Percentiles rank a stretch among this genome's conserved stretches.
These are phyloP conservation scores for Alosa sapidissima DNA, from an alignment of 2,797 vertebrate species.

Conservation along the genomic window DNA sequence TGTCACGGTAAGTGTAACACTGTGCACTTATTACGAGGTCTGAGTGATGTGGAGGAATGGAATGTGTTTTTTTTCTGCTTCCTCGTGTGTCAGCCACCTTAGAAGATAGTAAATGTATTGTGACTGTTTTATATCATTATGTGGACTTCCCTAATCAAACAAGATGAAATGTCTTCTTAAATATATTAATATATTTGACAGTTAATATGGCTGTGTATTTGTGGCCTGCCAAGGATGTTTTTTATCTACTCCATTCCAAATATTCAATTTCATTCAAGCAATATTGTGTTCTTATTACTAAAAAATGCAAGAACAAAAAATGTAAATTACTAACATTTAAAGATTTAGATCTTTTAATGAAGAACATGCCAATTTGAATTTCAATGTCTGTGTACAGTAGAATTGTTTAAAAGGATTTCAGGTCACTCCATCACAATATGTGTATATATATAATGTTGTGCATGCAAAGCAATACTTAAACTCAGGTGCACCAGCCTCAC, in stretches of 20 bases:
- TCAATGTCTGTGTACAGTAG: not conserved
- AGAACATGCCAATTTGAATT: not conserved
- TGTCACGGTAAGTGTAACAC: conserved; percentile 53
- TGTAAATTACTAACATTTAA: not conserved
- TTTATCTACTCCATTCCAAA: not conserved
- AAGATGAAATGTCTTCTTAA: not conserved
- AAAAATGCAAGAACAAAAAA: not conserved
- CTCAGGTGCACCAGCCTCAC: not conserved
- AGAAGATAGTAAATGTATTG: not conserved
- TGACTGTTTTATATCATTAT: not conserved
- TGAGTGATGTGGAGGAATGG: not conserved
- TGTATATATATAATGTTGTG: not conserved
- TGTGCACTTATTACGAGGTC: not conserved
- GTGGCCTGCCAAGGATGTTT: not conserved
- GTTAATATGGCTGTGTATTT: not conserved
- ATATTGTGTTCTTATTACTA: not conserved
- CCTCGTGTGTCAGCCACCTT: not conserved
- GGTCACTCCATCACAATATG: not conserved
- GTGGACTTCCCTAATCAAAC: not conserved
- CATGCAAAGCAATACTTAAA: not conserved
- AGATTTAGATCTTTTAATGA: not conserved
- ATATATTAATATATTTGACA: not conserved
- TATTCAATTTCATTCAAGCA: not conserved
- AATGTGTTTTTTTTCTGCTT: not conserved
- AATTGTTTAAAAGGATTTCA: not conserved